These are phyloP conservation scores for Allygus modestus DNA, from an alignment of 2,888 invertebrate genomes.

Conservation along the genomic window DNA sequence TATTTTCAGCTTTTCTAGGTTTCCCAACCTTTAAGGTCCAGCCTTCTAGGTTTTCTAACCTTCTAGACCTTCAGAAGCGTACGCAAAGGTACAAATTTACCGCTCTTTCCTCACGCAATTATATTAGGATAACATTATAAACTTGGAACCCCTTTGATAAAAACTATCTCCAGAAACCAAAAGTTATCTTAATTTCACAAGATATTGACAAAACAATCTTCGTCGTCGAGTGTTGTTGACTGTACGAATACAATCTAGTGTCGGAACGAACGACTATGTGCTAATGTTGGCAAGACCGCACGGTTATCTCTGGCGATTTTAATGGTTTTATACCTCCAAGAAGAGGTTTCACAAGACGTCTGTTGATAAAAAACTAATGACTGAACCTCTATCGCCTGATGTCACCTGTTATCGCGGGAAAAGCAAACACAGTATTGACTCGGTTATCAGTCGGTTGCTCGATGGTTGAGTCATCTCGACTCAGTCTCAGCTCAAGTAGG, in stretches of 20 bases:
- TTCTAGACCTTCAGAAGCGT: too few species aligned
- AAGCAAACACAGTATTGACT: slow-evolving; percentile 38
- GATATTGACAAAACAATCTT: neutral
- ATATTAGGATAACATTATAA: too few species aligned
- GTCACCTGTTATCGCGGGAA: slow-evolving; percentile 33
- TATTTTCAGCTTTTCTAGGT: too few species aligned
- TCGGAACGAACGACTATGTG: neutral
- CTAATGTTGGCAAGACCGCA: neutral
- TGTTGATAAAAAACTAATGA: neutral
- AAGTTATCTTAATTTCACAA: neutral
- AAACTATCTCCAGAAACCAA: neutral
- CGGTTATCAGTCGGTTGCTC: neutral
- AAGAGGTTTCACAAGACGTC: slow-evolving; percentile 5
- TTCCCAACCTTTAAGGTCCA: too few species aligned
- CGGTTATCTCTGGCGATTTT: slow-evolving; percentile 10
- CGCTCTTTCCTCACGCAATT: too few species aligned
- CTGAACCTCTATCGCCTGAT: slow-evolving; percentile 7
- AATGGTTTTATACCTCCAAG: slow-evolving; percentile 20
- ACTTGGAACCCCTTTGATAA: too few species aligned
- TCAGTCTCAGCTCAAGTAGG: neutral
- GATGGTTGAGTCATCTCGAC: neutral
- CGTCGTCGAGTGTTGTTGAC: neutral
- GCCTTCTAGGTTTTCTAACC: too few species aligned
- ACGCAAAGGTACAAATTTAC: too few species aligned
- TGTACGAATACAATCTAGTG: neutral